phyloP scores from a whole-genome alignment of 2,113 vertebrate genomes.

The Brachyhypopomus occidentalis region DNA sequence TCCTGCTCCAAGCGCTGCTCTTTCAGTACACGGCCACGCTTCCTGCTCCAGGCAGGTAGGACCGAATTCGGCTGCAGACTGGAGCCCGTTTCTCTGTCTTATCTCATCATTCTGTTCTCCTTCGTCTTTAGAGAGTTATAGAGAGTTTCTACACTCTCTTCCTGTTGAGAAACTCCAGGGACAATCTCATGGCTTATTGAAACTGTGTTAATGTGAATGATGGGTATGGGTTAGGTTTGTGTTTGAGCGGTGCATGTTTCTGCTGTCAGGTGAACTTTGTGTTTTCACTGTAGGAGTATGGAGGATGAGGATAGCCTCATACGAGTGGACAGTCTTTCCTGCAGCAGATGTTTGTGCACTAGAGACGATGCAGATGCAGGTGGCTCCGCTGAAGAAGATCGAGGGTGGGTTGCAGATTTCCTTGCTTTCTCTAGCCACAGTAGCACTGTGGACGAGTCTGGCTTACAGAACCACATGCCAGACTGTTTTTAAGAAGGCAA shows the following conservation, averaged over 20 bases:
- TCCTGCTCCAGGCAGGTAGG: constrained; percentile 67
- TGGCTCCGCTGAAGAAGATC: constrained; percentile 48
- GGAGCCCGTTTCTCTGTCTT: neutral
- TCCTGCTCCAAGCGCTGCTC: constrained; percentile 63
- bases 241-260: neutral
- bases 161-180: neutral
- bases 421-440: neutral
- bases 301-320: constrained; percentile 57
- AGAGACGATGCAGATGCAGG: constrained; percentile 52
- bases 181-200: neutral
- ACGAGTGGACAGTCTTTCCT: constrained; percentile 54
- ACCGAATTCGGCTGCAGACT: neutral
- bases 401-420: constrained; percentile 53
- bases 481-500: too few relatives aligned
- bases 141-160: neutral
- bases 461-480: neutral
- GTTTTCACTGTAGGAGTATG: constrained; percentile 53
- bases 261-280: neutral
- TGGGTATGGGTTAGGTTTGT: neutral
- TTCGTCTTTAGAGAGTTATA: neutral
- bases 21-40: constrained; percentile 61
- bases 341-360: constrained; percentile 52
- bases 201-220: neutral
- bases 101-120: neutral
- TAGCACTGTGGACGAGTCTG: neutral